These are phyloP conservation scores for Anoplius nigerrimus DNA, from an alignment of 2,888 invertebrate species.

Conservation along the genomic window DNA sequence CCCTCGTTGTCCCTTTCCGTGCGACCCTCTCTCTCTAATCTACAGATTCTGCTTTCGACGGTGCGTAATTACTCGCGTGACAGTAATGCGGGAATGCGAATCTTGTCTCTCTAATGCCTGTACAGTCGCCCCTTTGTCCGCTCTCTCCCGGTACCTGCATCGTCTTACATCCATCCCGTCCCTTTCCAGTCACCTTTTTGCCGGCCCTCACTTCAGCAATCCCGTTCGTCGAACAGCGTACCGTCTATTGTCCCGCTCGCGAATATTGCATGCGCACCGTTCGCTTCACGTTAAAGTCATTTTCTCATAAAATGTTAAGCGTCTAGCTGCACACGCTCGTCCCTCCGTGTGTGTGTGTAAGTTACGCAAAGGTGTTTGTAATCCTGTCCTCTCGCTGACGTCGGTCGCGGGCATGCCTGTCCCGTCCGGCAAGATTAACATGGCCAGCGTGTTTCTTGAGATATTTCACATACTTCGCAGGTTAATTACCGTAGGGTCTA, in stretches of 20 bases:
- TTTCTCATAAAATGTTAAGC: no score
- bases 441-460: conserved; percentile 70
- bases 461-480: conserved; percentile 69
- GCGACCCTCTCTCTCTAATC: not conserved
- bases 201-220: no score
- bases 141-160: no score
- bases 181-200: no score
- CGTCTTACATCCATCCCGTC: not conserved
- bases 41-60: conserved; percentile 35
- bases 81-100: conserved; percentile 71
- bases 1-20: conserved; percentile 8
- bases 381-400: conserved; percentile 18
- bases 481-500: conserved; percentile 65
- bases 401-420: conserved; percentile 57
- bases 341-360: not conserved
- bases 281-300: no score
- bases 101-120: conserved; percentile 53
- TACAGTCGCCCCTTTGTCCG: conserved; percentile 32
- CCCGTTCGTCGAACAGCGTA: no score
- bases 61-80: conserved; percentile 73
- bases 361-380: no score
- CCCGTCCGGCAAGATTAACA: conserved; percentile 65
- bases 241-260: no score
- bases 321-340: no score
- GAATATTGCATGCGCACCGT: no score